Conservation (phyloP, 2,797 vertebrate species). For the Phaenicophaeus curvirostris region DNA sequence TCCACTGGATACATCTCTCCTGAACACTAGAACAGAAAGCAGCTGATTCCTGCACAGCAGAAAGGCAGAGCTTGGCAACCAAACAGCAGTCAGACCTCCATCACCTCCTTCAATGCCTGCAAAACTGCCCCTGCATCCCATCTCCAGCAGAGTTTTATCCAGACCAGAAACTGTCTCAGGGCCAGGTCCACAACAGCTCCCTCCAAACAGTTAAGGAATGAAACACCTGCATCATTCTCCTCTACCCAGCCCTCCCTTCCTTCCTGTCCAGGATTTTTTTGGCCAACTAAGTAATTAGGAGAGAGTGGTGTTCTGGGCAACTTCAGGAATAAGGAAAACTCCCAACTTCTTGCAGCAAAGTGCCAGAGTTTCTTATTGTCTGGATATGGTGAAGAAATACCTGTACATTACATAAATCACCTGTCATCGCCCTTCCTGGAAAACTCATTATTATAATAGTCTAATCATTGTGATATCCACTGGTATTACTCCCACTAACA, state of each 20-base stretch:
- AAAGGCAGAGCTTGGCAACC: background rate
- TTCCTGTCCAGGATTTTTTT: background rate
- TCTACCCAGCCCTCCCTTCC: background rate
- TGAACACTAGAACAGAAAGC: background rate
- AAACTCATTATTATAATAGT: slow-evolving; percentile 44
- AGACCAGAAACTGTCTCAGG: background rate
- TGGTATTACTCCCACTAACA: slow-evolving; percentile 8
- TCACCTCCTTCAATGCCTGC: background rate
- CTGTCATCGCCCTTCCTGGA: background rate
- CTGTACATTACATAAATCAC: slow-evolving; percentile 3
- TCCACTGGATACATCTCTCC: background rate
- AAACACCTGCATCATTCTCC: background rate
- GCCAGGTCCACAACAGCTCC: background rate
- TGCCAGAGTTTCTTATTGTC: background rate
- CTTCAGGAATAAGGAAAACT: background rate
- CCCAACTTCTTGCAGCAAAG: background rate
- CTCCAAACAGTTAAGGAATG: background rate
- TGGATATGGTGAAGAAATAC: slow-evolving; percentile 1
- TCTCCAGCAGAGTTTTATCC: background rate
- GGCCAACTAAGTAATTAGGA: background rate
- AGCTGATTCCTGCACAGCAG: background rate
- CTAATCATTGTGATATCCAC: slow-evolving; percentile 36
- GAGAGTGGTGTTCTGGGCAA: background rate
- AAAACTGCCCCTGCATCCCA: background rate
- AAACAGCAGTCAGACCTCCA: background rate